These are phyloP conservation scores for Ichneumoninae sp. DNA, from an alignment of 2,888 invertebrate genomes.

Conservation along the genomic window DNA sequence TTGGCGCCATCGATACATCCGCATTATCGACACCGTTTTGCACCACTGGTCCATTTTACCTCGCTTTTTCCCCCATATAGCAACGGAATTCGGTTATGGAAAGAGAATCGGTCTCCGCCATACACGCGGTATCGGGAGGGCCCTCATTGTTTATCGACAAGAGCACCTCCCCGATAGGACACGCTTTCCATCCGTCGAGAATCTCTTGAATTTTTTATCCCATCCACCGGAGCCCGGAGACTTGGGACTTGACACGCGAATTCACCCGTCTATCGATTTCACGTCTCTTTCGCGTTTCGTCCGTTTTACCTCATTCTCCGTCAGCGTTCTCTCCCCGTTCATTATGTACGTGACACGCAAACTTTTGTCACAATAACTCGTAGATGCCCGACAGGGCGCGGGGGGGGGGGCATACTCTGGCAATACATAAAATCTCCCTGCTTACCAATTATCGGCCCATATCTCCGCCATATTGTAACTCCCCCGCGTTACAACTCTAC, in stretches of 20 bases:
- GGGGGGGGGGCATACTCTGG: neutral
- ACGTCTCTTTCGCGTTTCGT: constrained; percentile 17
- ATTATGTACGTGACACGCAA: constrained; percentile 46
- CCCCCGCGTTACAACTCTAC: neutral
- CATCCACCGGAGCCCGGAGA: neutral
- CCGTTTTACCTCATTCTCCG: neutral
- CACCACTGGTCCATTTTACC: too few species aligned
- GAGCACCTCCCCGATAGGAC: neutral
- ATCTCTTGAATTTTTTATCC: constrained; percentile 44
- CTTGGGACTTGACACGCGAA: constrained; percentile 48
- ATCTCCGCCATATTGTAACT: neutral
- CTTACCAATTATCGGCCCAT: neutral
- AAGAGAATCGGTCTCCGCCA: neutral
- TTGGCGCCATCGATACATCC: too few species aligned
- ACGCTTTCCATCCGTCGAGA: constrained; percentile 11
- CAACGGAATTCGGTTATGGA: neutral
- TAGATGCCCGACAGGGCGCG: neutral
- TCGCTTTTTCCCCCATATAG: neutral
- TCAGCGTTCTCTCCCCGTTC: constrained; percentile 17
- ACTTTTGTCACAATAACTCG: neutral
- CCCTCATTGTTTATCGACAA: constrained; percentile 9
- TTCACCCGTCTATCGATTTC: constrained; percentile 44
- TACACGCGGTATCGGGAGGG: neutral
- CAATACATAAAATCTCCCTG: neutral
- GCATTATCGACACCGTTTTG: too few species aligned